Evolutionary conservation across 2,888 invertebrate species (phyloP).

Genomic region (Labia minor): DNA sequence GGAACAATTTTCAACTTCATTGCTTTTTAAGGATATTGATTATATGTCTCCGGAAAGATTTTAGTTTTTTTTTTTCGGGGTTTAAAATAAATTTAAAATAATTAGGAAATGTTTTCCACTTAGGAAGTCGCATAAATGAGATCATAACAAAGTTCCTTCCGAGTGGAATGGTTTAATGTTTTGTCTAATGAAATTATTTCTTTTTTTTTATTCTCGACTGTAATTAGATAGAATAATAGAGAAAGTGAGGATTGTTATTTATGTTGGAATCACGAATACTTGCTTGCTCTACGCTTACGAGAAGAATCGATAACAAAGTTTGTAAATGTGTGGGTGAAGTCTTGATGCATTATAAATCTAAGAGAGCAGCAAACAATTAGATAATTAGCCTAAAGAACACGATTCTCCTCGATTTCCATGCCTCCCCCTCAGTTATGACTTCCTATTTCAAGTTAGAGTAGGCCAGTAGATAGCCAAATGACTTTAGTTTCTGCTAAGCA

Average conservation of each 20-base stretch:
- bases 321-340: background rate
- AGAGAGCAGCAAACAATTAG: background rate
- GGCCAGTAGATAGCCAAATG: slow-evolving; percentile 1
- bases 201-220: too few relatives aligned
- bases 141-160: too few relatives aligned
- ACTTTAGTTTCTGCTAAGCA: slow-evolving; percentile 13
- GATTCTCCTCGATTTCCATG: background rate
- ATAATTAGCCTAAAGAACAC: slow-evolving; percentile 13
- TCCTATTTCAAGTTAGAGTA: slow-evolving; percentile 1
- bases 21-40: slow-evolving; percentile 7
- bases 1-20: slow-evolving; percentile 8
- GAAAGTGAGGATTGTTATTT: too few relatives aligned
- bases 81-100: slow-evolving; percentile 1
- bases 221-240: too few relatives aligned
- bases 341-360: background rate
- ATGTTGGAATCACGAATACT: too few relatives aligned
- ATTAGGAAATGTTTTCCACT: background rate
- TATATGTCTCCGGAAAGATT: background rate
- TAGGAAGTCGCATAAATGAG: too few relatives aligned
- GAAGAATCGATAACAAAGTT: too few relatives aligned
- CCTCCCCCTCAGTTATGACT: background rate
- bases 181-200: too few relatives aligned
- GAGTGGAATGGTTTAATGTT: too few relatives aligned
- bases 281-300: too few relatives aligned
- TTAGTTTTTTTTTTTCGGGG: background rate